These are phyloP conservation scores for Bombylius discolor DNA, from an alignment of 2,888 invertebrate species.

Conservation along the genomic window DNA sequence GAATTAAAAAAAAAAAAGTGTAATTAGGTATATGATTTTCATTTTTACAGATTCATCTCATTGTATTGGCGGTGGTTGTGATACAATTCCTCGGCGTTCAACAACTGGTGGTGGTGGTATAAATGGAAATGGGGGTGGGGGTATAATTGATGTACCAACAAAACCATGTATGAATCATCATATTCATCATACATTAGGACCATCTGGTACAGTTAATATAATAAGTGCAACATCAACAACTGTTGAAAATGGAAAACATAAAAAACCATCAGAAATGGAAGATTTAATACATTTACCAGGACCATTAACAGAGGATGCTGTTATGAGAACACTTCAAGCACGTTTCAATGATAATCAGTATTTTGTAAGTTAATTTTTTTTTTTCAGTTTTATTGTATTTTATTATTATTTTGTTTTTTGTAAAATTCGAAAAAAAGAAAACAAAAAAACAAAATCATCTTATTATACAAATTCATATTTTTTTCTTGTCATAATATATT, in stretches of 20 bases:
- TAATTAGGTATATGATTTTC: not conserved
- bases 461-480: no score
- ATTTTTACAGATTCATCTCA: not conserved
- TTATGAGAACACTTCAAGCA: conserved; percentile 80
- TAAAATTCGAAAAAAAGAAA: not conserved
- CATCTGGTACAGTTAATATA: conserved; percentile 10
- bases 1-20: not conserved
- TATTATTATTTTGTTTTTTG: not conserved
- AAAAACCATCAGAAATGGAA: conserved; percentile 46
- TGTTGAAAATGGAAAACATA: conserved; percentile 15
- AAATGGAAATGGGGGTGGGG: not conserved
- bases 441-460: no score
- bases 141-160: conserved; percentile 10
- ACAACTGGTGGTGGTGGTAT: not conserved
- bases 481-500: no score
- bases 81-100: conserved; percentile 19
- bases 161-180: conserved; percentile 1
- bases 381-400: not conserved
- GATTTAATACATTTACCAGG: conserved; percentile 87
- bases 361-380: conserved; percentile 54
- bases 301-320: conserved; percentile 87
- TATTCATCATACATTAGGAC: conserved; percentile 3
- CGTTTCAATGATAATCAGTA: conserved; percentile 76
- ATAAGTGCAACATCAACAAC: conserved; percentile 14
- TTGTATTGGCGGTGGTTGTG: conserved; percentile 6